Evolutionary conservation across 1,140 invertebrate species (phyloP).

Genomic region (Hycleus phaleratus): DNA sequence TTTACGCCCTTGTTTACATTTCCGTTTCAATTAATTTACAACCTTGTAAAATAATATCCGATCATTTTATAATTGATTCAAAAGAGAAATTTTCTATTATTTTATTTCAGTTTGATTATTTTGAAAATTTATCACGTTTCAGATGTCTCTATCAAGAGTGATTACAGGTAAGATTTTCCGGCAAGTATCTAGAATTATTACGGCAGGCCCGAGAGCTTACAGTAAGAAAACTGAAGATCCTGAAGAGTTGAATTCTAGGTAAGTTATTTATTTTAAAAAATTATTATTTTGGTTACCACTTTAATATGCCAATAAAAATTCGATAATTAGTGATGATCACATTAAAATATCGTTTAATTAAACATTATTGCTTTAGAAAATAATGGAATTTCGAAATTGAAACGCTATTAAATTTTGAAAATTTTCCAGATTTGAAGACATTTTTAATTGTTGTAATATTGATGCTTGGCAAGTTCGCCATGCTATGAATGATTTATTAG

Average conservation of each 20-base stretch:
- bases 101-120: background rate
- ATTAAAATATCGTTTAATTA: too few relatives aligned
- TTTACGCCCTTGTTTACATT: too few relatives aligned
- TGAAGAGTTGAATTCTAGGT: background rate
- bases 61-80: too few relatives aligned
- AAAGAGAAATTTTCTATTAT: background rate
- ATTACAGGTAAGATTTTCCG: constrained; percentile 8
- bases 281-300: too few relatives aligned
- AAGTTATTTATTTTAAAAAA: constrained; percentile 1
- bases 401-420: too few relatives aligned
- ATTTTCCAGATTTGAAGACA: constrained; percentile 32
- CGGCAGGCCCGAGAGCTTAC: background rate
- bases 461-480: constrained; percentile 63
- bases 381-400: background rate
- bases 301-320: too few relatives aligned
- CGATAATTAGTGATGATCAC: too few relatives aligned
- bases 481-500: constrained; percentile 51
- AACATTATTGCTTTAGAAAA: too few relatives aligned
- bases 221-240: background rate
- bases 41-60: too few relatives aligned
- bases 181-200: background rate
- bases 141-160: constrained; percentile 15
- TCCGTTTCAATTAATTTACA: too few relatives aligned
- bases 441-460: constrained; percentile 54
- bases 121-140: background rate